A percentile compares a stretch with the other conserved stretches of the same genome.
Evolutionary conservation across 1,140 invertebrate species (phyloP).

Genomic region (Dreissena polymorpha): DNA sequence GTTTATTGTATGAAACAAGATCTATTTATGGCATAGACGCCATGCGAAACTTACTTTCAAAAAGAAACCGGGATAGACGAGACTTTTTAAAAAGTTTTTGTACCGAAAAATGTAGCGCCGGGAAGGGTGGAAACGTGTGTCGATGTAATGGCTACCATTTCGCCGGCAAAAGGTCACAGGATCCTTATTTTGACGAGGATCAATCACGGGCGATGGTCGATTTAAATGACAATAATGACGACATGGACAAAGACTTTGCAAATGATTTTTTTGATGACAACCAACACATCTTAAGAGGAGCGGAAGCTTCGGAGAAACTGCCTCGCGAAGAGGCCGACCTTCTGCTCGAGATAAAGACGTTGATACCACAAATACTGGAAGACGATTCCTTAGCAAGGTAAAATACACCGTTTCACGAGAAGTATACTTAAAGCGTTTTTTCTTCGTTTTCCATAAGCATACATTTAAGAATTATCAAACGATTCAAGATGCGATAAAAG

Average conservation of each 20-base stretch:
- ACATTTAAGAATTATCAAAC: no score
- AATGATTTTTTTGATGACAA: conserved; percentile 35
- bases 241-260: not conserved
- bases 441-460: no score
- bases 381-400: conserved; percentile 26
- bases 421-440: no score
- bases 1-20: conserved; percentile 23
- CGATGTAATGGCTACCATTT: conserved; percentile 58
- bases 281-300: conserved; percentile 8
- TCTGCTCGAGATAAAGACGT: conserved; percentile 10
- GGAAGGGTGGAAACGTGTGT: conserved; percentile 54
- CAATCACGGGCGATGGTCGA: not conserved
- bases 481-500: no score
- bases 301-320: not conserved
- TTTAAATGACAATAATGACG: not conserved
- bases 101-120: conserved; percentile 41
- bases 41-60: conserved; percentile 5
- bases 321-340: not conserved
- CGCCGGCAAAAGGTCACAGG: conserved; percentile 50
- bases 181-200: not conserved
- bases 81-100: conserved; percentile 48
- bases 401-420: not conserved
- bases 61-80: conserved; percentile 22
- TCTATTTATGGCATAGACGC: conserved; percentile 12
- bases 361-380: conserved; percentile 11